phyloP scores from a whole-genome alignment of 2,113 vertebrate species.

The Phrynosoma blainvillii region DNA sequence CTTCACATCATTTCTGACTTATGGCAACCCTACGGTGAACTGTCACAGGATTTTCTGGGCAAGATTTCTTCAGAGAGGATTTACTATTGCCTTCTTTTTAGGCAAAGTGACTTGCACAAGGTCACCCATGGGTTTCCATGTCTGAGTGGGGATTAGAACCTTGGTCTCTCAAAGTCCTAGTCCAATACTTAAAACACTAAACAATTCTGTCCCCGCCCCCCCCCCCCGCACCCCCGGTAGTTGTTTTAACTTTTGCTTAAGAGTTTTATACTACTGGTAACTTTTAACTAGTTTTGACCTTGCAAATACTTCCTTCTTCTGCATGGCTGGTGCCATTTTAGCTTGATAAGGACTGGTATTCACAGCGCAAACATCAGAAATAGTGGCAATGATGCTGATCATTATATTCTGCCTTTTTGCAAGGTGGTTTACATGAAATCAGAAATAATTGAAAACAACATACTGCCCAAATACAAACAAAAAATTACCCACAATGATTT shows the following conservation, averaged over 20 bases:
- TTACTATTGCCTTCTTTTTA: too few species aligned
- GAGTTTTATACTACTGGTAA: neutral
- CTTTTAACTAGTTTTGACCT: neutral
- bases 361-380: neutral
- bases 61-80: too few species aligned
- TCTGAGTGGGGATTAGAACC: too few species aligned
- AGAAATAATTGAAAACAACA: neutral
- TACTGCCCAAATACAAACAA: neutral
- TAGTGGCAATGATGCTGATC: neutral
- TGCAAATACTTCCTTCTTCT: neutral
- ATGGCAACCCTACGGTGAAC: too few species aligned
- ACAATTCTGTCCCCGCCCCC: too few species aligned
- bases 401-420: neutral
- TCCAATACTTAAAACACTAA: too few species aligned
- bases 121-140: too few species aligned
- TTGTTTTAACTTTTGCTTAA: neutral
- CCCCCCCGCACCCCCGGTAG: too few species aligned
- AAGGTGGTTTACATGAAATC: neutral
- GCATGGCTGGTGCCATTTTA: neutral
- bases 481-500: neutral
- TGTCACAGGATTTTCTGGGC: too few species aligned
- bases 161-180: too few species aligned
- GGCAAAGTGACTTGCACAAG: too few species aligned
- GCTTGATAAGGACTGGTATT: neutral
- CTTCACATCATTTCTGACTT: too few species aligned